phyloP scores from a whole-genome alignment of 1,140 invertebrate species.

The Scylla paramamosain region DNA sequence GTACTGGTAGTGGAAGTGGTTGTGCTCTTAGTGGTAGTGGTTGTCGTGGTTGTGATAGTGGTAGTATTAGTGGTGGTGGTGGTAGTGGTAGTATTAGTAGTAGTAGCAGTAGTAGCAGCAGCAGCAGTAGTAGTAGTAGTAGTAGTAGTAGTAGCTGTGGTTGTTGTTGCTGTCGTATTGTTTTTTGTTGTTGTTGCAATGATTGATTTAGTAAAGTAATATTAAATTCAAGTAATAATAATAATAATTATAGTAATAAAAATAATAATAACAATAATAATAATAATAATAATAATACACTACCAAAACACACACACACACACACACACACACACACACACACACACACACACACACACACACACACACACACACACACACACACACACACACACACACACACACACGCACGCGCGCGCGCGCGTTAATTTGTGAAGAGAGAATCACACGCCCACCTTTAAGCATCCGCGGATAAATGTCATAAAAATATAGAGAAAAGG shows the following conservation, averaged over 20 bases:
- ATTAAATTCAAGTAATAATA: not conserved
- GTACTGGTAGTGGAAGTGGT: too few species aligned
- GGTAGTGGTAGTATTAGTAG: not conserved
- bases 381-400: too few species aligned
- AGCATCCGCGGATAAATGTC: not conserved
- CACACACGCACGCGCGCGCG: too few species aligned
- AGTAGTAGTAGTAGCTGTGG: too few species aligned
- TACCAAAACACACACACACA: not conserved
- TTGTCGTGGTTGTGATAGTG: not conserved
- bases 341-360: conserved; percentile 20
- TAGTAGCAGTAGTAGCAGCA: not conserved
- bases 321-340: conserved; percentile 20
- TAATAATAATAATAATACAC: not conserved
- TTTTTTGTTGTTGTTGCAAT: too few species aligned
- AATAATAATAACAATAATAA: not conserved
- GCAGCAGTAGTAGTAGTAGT: not conserved
- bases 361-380: conserved; percentile 1
- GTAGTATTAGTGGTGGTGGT: not conserved
- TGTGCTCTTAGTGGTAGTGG: not conserved
- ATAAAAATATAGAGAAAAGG: not conserved
- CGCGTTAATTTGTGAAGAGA: not conserved
- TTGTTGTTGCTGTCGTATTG: too few species aligned
- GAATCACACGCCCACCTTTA: not conserved
- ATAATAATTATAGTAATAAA: not conserved
- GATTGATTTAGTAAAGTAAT: too few species aligned